These are phyloP conservation scores for Blomia tropicalis DNA, from an alignment of 2,888 invertebrate species.

Conservation along the genomic window DNA sequence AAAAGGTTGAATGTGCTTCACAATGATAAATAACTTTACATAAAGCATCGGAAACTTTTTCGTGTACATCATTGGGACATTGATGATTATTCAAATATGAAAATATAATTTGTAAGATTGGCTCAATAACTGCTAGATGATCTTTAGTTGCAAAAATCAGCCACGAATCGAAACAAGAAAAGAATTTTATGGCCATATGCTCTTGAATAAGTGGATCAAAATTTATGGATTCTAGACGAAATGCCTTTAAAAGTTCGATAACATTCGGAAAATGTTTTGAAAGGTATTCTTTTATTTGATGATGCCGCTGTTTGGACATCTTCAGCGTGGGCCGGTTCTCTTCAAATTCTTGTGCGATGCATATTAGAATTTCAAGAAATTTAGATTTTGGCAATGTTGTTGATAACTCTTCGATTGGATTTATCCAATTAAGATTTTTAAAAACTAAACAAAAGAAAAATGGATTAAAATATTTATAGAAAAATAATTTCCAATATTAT, in stretches of 20 bases:
- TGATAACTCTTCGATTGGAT: slow-evolving; percentile 26
- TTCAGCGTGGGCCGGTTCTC: slow-evolving; percentile 8
- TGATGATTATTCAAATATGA: slow-evolving; percentile 21
- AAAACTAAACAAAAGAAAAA: slow-evolving; percentile 4
- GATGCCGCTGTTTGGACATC: slow-evolving; percentile 13
- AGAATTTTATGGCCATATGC: slow-evolving; percentile 20
- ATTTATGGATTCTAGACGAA: slow-evolving; percentile 11
- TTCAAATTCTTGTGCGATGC: slow-evolving; percentile 24
- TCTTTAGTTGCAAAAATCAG: slow-evolving; percentile 14
- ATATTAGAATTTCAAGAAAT: slow-evolving; percentile 24
- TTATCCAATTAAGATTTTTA: slow-evolving; percentile 21
- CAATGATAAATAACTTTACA: slow-evolving; percentile 21
- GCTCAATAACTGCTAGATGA: slow-evolving; percentile 18
- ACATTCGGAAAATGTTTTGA: slow-evolving; percentile 16
- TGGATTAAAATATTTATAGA: too few relatives aligned
- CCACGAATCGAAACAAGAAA: slow-evolving; percentile 26
- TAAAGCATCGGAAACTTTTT: slow-evolving; percentile 24
- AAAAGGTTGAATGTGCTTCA: slow-evolving; percentile 42
- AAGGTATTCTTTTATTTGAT: slow-evolving; percentile 20
- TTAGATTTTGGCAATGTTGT: slow-evolving; percentile 9
- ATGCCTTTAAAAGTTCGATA: slow-evolving; percentile 16
- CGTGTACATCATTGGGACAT: slow-evolving; percentile 22
- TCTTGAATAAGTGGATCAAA: neutral
- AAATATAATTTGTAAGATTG: slow-evolving; percentile 20
- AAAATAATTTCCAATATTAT: slow-evolving; percentile 5